Evolutionary conservation across 2,888 invertebrate species (phyloP).

Genomic region (Agriopis aurantiaria): DNA sequence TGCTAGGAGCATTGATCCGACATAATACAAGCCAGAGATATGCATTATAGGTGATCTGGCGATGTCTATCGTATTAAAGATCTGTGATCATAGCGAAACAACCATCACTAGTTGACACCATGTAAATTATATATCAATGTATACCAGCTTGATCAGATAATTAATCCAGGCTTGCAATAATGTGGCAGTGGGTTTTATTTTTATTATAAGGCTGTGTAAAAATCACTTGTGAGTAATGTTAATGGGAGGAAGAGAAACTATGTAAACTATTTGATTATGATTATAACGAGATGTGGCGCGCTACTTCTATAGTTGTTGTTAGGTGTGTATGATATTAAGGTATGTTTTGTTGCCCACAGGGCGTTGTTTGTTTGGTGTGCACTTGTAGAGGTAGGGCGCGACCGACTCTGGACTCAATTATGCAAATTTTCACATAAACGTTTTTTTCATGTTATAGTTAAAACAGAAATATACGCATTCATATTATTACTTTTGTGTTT

Average conservation of each 20-base stretch:
- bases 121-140: constrained; percentile 22
- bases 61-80: too few species aligned
- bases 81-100: background rate
- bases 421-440: constrained; percentile 79
- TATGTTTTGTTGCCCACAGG: constrained; percentile 70
- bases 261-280: constrained; percentile 40
- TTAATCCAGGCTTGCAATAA: constrained; percentile 65
- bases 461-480: constrained; percentile 83
- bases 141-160: constrained; percentile 52
- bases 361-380: constrained; percentile 66
- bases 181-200: constrained; percentile 76
- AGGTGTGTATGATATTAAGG: constrained; percentile 61
- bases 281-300: constrained; percentile 46
- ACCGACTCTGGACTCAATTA: constrained; percentile 68
- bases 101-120: background rate
- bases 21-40: too few species aligned
- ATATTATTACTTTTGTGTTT: constrained; percentile 65
- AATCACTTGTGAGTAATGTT: constrained; percentile 72
- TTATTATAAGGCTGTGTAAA: constrained; percentile 81
- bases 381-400: constrained; percentile 68
- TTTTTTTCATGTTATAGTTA: constrained; percentile 81
- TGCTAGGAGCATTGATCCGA: too few species aligned
- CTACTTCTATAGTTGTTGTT: constrained; percentile 66
- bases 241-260: constrained; percentile 50
- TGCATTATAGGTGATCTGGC: too few species aligned